A percentile compares a stretch with the other conserved stretches of the same genome.
phyloP scores from a whole-genome alignment of 1,140 invertebrate species.

The Lysiphlebus fabarum region DNA sequence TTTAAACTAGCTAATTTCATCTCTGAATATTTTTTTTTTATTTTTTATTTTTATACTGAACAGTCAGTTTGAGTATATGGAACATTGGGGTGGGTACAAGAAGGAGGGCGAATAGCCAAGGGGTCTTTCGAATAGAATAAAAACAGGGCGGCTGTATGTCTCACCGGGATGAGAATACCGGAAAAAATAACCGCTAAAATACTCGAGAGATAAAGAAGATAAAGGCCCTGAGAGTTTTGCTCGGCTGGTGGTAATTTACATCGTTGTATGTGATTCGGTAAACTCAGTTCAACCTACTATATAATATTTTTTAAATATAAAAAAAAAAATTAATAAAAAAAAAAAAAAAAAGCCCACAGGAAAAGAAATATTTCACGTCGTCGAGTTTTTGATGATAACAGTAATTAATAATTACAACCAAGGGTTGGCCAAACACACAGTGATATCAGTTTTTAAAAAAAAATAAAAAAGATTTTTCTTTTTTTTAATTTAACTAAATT shows the following conservation, averaged over 20 bases:
- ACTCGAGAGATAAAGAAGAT: slow-evolving; percentile 55
- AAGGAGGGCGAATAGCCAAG: slow-evolving; percentile 29
- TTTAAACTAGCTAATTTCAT: slow-evolving; percentile 54
- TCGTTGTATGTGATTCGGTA: slow-evolving; percentile 30
- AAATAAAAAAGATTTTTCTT: too few species aligned
- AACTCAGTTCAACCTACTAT: background rate
- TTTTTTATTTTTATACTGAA: too few species aligned
- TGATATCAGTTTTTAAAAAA: too few species aligned
- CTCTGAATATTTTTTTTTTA: slow-evolving; percentile 31
- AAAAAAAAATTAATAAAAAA: slow-evolving; percentile 8
- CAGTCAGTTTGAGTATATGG: slow-evolving; percentile 22
- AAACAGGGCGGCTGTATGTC: slow-evolving; percentile 17
- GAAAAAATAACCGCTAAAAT: slow-evolving; percentile 55
- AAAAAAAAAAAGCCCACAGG: background rate
- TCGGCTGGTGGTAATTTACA: slow-evolving; percentile 49
- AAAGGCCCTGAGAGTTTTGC: slow-evolving; percentile 42
- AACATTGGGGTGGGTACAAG: slow-evolving; percentile 25
- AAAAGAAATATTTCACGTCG: slow-evolving; percentile 46
- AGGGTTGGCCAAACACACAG: too few species aligned
- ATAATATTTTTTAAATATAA: background rate
- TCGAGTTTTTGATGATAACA: slow-evolving; percentile 46
- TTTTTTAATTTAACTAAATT: too few species aligned
- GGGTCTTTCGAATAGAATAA: slow-evolving; percentile 25
- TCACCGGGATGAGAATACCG: slow-evolving; percentile 31
- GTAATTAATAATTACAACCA: slow-evolving; percentile 51